A percentile compares a stretch with the other conserved stretches of the same genome.
Conservation (phyloP, 2,888 invertebrate genomes). For the Anoncus sp. region DNA sequence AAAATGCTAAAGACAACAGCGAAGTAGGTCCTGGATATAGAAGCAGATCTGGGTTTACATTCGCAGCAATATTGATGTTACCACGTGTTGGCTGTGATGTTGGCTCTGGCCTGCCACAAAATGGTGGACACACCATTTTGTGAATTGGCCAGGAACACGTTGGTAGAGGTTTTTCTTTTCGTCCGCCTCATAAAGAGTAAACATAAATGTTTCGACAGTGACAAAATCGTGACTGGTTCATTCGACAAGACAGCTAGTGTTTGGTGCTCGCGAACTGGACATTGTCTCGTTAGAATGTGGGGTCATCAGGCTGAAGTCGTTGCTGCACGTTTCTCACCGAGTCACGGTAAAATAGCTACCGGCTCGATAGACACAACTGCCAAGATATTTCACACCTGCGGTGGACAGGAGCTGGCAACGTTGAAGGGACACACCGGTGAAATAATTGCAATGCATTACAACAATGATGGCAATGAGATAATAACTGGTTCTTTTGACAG, state of each 20-base stretch:
- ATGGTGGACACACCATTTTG: no score
- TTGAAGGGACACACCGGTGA: constrained; percentile 90
- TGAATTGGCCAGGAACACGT: no score
- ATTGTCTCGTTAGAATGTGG: constrained; percentile 88
- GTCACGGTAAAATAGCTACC: constrained; percentile 88
- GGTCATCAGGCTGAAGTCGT: constrained; percentile 92
- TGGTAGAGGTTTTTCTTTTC: no score
- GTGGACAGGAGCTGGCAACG: constrained; percentile 87
- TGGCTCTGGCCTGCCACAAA: no score
- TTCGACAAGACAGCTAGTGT: constrained; percentile 92
- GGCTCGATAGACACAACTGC: constrained; percentile 92
- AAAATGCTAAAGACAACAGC: no score
- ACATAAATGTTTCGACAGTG: no score
- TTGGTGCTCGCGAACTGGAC: constrained; percentile 89
- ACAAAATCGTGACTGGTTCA: constrained; percentile 91
- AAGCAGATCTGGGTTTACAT: no score
- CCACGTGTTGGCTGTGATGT: no score
- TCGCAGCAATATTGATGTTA: no score
- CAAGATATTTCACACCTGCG: constrained; percentile 88
- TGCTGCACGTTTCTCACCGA: constrained; percentile 88
- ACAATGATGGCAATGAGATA: constrained; percentile 87
- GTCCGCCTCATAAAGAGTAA: no score
- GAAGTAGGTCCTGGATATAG: no score
- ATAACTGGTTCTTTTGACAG: constrained; percentile 93
- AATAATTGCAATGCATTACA: constrained; percentile 90